Base-by-base conservation (phyloP, 1,140 invertebrate genomes). In the Drosophila pseudoobscura region DNA sequence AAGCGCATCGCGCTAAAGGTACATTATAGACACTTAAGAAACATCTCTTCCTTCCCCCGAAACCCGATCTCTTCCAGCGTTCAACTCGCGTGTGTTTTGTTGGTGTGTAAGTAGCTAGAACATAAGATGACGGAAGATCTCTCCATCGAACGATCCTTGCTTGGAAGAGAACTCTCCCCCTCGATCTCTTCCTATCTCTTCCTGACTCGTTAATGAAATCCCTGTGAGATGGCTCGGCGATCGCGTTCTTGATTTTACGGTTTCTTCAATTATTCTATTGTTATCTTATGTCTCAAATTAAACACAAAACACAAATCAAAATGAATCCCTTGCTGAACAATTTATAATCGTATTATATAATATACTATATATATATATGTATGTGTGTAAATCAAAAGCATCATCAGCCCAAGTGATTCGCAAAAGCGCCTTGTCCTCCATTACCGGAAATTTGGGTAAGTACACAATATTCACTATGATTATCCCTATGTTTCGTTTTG, bases 371-470 rank as follows among this genome's bases (percentile, higher is more conserved):
- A 78, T 83, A 82, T 83, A 73, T 78, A 55, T 84, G 77, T 88
- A 76, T 88, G 71, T 88, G 76, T 87, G 82, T 90, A 75, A 89
- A 90, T 77, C 78, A 84, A 91, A 91, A 91, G 90, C 90, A 74
- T 90, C 90, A 87, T 91, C 90, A 85, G 90, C 85, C 70, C 90
- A 91, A 90, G 90, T 91, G 89, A 90, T 91, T 89, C 89, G 78
- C 77, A 91, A 91, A 90, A 91, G 90, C 89, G 90, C 90, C 80
- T 80, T 91, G 66, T 90, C 90, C 76, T 88, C 90, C 78, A 90
- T 91, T 84, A 91, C 90, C 78, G 89, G 85, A 71, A 91, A 91
- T 62, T 53, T 91, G 71, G 90, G 90, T 91, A 91, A 91, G 90
- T 91, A 69, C 85, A 47, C 78, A 73, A 70, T 72, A 65, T 89